A percentile compares a stretch with the other conserved stretches of the same genome.
phyloP scores from a whole-genome alignment of 1,140 invertebrate genomes.

The Colletes gigas region DNA sequence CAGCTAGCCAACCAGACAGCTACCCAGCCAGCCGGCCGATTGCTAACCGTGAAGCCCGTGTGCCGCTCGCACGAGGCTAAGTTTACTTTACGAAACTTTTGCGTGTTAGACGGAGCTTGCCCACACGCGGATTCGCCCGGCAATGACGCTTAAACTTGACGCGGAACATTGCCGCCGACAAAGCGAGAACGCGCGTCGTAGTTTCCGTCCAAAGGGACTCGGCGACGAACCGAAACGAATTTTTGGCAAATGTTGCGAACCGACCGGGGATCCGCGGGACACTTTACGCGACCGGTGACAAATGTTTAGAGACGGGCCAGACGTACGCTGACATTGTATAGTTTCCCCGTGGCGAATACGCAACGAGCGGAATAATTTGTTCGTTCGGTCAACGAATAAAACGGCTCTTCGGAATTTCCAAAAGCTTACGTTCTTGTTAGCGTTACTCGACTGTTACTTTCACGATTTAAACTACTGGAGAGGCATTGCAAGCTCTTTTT shows the following conservation, averaged over 20 bases:
- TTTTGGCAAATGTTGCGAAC: constrained; percentile 3
- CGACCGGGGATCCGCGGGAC: neutral
- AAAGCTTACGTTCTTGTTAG: no score
- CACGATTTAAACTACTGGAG: no score
- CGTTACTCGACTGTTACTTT: no score
- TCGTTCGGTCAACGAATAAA: no score
- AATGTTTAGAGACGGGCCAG: neutral
- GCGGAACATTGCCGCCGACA: constrained; percentile 24
- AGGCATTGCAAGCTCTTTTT: no score
- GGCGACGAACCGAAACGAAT: neutral
- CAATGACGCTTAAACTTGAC: constrained; percentile 55
- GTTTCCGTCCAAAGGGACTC: no score
- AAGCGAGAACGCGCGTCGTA: neutral
- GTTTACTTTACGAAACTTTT: constrained; percentile 78
- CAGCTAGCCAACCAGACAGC: constrained; percentile 56
- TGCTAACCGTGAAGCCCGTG: constrained; percentile 60
- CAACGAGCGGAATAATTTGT: no score
- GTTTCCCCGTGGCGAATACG: no score
- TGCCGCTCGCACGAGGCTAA: constrained; percentile 69
- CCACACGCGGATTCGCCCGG: constrained; percentile 33
- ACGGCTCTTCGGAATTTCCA: no score
- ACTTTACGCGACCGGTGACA: neutral
- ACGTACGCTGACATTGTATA: neutral
- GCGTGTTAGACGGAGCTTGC: constrained; percentile 46
- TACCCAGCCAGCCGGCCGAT: constrained; percentile 52